Evolutionary conservation across 2,888 invertebrate genomes (phyloP), one percentile per base, ranked within the genome.

Genomic region (Pseudococcus viburni): DNA sequence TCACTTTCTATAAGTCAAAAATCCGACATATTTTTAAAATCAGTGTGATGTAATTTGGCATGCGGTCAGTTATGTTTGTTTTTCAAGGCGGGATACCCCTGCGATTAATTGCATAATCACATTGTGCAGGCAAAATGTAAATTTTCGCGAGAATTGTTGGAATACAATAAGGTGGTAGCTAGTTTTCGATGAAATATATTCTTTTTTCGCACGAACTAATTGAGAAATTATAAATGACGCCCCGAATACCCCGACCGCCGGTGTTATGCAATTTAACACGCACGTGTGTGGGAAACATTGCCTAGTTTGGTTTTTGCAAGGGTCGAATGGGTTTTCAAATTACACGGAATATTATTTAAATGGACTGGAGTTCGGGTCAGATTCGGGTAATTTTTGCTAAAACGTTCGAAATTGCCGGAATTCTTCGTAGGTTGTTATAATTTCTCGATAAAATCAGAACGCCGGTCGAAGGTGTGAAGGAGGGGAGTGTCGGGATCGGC

Each of bases 261-360:
- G 7, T 6, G 64, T 64, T 68, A 68, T 26, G 26, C 26, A 26
- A 22, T 68, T 68, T 68, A 26, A 68, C 68, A 68, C 68, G 68
- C 68, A 68, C 68, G 68, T 68, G 22, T 26, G 15, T 26, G 15
- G 22, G 11, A 26, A 68, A 22, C 12, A 26, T 68, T 9, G 26
- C 68, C 26, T 68, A 7, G 55, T 55, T 55, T 55, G n/a, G 55
- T 55, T 55, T 55, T 55, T 55, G 55, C 55, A 5, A 55, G 55
- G 55, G 55, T 55, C n/a, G 55, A 17, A n/a, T 17, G 55, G 55
- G 17, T 51, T 51, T 51, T 51, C 48, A 55, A 55, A 55, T n/a
- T 55, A n/a, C 55, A n/a, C 55, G 55, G 55, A 68, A 68, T 26
- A 68, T 68, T 68, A 68, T 26, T 22, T 68, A 68, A 68, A 68